These are phyloP conservation scores for Prolemur simus DNA, from an alignment of 2,113 vertebrate genomes.

Conservation along the genomic window DNA sequence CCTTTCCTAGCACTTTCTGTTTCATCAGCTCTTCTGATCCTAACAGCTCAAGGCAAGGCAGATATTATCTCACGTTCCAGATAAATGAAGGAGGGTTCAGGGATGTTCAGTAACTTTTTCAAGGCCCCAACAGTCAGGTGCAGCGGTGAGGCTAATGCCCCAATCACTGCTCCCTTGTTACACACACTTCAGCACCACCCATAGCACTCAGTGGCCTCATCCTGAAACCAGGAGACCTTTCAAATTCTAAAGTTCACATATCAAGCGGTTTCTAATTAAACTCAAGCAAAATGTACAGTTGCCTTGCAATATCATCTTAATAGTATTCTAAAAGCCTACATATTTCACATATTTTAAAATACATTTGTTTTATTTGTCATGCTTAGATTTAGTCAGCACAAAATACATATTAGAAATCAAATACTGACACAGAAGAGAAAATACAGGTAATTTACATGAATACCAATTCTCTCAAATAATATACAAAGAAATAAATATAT, in stretches of 20 bases:
- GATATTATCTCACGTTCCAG: not conserved
- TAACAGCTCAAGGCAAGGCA: not conserved
- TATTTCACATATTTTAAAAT: not conserved
- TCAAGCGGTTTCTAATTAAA: not conserved
- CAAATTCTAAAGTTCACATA: not conserved
- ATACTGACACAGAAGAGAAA: not conserved
- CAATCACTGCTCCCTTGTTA: not conserved
- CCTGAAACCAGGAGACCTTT: not conserved
- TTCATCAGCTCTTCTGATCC: not conserved
- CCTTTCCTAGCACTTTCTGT: not conserved
- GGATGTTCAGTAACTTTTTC: not conserved
- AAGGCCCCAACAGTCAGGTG: not conserved
- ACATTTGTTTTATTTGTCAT: not conserved
- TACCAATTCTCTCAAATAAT: slow-evolving; percentile 16
- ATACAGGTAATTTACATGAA: not conserved
- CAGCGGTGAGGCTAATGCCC: not conserved
- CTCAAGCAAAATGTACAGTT: not conserved
- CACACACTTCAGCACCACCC: not conserved
- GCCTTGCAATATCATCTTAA: not conserved
- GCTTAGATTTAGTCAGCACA: not conserved
- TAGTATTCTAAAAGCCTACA: not conserved
- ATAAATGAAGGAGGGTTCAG: not conserved
- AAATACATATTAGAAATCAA: slow-evolving; percentile 31
- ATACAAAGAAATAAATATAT: not conserved
- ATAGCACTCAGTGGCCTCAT: not conserved